A percentile compares a stretch with the other conserved stretches of the same genome.
Conservation (phyloP, 2,113 vertebrate species). For the Vulpes vulpes region DNA sequence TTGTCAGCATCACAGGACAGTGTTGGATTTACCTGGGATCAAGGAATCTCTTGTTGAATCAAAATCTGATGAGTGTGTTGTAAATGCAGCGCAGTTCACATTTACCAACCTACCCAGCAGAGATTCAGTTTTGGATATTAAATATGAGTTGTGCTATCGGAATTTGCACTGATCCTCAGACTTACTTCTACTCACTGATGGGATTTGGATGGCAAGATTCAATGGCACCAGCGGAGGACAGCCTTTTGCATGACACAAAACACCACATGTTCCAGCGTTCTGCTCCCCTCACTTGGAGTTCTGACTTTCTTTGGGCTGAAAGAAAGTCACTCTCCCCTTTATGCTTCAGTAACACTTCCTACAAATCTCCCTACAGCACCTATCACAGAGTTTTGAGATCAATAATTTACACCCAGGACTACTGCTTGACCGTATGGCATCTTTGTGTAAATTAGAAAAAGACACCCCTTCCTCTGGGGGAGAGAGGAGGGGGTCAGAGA, state of each 20-base stretch:
- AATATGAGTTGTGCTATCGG: neutral
- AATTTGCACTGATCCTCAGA: neutral
- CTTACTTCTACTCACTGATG: neutral
- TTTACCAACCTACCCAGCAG: neutral
- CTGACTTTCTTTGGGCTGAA: neutral
- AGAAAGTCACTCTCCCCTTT: neutral
- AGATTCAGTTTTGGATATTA: neutral
- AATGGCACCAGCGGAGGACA: neutral
- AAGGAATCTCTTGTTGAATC: neutral
- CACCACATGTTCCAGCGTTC: neutral
- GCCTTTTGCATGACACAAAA: neutral
- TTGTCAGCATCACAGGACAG: constrained; percentile 10
- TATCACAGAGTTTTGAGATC: neutral
- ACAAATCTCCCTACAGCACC: neutral
- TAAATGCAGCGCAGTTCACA: constrained; percentile 42
- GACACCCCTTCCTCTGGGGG: neutral
- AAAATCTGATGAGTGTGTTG: neutral
- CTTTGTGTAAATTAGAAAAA: neutral
- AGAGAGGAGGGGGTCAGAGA: neutral
- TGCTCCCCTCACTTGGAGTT: neutral
- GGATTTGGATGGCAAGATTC: neutral
- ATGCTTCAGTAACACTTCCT: neutral
- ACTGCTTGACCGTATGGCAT: neutral
- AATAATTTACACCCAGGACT: neutral
- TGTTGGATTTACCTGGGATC: neutral